phyloP scores from a whole-genome alignment of 2,888 invertebrate genomes.

The Morpho achilles region DNA sequence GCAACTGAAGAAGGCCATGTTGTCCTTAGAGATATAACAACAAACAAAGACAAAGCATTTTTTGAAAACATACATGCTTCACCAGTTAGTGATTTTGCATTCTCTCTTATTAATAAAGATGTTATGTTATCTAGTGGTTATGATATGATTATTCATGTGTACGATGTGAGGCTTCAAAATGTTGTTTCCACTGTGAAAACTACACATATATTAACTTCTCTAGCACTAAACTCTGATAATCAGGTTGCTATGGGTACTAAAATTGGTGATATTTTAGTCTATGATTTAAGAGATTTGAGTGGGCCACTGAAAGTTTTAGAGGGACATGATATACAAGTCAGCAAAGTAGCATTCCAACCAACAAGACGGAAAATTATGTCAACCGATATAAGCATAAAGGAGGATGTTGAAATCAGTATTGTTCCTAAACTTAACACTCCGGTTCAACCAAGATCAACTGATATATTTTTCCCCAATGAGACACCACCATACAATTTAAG shows the following conservation, averaged over 20 bases:
- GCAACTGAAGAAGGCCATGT: conserved; percentile 76
- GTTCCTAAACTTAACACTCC: conserved; percentile 48
- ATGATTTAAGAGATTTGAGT: conserved; percentile 76
- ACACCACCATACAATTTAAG: conserved; percentile 52
- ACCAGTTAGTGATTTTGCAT: conserved; percentile 77
- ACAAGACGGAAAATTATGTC: conserved; percentile 47
- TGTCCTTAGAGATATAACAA: conserved; percentile 61
- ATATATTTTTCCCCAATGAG: conserved; percentile 61
- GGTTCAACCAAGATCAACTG: conserved; percentile 49
- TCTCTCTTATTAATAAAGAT: conserved; percentile 76
- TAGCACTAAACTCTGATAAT: conserved; percentile 65
- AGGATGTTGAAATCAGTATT: conserved; percentile 51
- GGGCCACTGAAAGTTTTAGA: conserved; percentile 64
- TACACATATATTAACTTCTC: conserved; percentile 55
- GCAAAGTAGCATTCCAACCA: conserved; percentile 69
- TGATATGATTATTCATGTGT: conserved; percentile 78
- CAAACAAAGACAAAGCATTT: conserved; percentile 66
- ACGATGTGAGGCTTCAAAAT: conserved; percentile 73
- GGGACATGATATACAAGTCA: conserved; percentile 72
- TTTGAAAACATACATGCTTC: conserved; percentile 77
- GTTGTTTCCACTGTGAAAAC: conserved; percentile 65
- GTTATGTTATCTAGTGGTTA: conserved; percentile 76
- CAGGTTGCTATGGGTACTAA: conserved; percentile 77
- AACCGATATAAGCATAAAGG: conserved; percentile 58
- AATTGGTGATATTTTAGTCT: conserved; percentile 73